Conservation (phyloP, 2,113 vertebrate genomes). For the Tupaia tana region DNA sequence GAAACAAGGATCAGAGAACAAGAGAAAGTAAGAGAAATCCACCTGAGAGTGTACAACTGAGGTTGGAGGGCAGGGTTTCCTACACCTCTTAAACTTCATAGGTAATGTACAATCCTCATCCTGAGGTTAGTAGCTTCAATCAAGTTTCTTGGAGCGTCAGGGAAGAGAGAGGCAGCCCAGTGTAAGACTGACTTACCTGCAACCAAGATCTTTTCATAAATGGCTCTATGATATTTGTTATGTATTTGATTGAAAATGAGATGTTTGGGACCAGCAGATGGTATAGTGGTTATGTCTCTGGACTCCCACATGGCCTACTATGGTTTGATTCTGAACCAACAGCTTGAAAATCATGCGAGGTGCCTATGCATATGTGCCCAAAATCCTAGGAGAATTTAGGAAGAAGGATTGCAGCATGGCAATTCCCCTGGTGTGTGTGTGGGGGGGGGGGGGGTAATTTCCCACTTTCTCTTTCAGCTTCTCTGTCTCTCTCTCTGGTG, state of each 20-base stretch:
- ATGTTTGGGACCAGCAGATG: neutral
- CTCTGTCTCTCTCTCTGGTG: no score
- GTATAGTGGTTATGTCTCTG: no score
- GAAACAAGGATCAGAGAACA: neutral
- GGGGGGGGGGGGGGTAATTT: no score
- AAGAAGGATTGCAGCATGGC: no score
- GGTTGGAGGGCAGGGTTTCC: neutral
- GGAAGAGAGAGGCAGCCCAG: rapidly evolving
- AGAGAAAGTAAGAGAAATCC: neutral
- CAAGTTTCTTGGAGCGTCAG: neutral
- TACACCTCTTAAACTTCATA: neutral
- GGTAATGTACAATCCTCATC: neutral
- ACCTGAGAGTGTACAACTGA: neutral
- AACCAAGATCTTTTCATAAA: neutral
- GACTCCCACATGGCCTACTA: no score
- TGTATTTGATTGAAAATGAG: neutral
- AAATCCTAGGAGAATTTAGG: no score
- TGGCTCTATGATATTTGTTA: neutral
- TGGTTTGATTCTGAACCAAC: no score
- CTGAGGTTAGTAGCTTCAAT: neutral
- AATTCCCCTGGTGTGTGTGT: no score
- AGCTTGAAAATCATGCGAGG: no score
- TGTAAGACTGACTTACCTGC: neutral
- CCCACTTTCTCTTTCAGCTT: no score
- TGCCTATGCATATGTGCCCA: no score